A percentile compares a stretch with the other conserved stretches of the same genome.
Conservation (phyloP, 1,140 invertebrate species). For the Lepidurus apus region DNA sequence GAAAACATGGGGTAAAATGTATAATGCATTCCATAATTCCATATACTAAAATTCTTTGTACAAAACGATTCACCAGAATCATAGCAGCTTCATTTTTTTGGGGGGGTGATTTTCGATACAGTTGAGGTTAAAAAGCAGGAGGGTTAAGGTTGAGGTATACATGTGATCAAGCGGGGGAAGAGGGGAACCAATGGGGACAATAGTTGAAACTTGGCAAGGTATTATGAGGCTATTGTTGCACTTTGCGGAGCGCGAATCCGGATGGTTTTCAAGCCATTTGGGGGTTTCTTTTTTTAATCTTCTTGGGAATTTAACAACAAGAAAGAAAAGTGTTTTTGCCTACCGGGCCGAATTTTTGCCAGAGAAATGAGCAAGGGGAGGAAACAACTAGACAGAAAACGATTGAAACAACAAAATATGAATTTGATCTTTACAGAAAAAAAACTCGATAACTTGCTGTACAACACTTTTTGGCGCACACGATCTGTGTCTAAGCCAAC, state of each 20-base stretch:
- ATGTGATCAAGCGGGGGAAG: not conserved
- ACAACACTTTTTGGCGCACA: not conserved
- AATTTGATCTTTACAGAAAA: not conserved
- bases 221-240: not conserved
- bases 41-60: not conserved
- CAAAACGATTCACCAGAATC: not conserved
- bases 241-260: not conserved
- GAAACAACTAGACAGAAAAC: not conserved
- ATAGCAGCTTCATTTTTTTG: not conserved
- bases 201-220: not conserved
- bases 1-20: no score
- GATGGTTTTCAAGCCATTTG: no score
- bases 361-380: not conserved
- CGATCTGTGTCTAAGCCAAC: no score
- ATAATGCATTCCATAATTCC: no score
- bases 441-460: not conserved
- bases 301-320: no score
- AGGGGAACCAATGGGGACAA: not conserved
- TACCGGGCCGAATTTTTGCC: no score
- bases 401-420: not conserved
- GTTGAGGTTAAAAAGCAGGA: slow-evolving; percentile 7
- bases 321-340: no score
- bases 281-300: no score
- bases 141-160: not conserved
- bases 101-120: not conserved